Evolutionary conservation across 2,888 invertebrate species (phyloP).

Genomic region (Antheraea assamensis): DNA sequence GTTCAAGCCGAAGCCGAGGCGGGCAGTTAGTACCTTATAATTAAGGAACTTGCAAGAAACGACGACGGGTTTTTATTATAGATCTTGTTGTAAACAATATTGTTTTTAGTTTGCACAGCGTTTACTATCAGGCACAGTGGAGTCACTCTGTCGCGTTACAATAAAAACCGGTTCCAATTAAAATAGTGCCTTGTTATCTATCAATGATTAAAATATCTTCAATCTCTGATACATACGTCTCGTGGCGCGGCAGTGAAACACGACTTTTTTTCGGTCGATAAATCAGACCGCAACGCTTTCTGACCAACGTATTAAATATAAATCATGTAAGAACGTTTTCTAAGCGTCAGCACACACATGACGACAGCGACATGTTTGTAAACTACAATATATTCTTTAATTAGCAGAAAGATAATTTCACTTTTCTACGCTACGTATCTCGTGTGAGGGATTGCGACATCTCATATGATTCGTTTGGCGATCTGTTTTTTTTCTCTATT

Average conservation of each 20-base stretch:
- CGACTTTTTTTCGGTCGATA: conserved; percentile 45
- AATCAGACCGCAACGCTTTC: conserved; percentile 56
- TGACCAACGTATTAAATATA: conserved; percentile 47
- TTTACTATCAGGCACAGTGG: too few species aligned
- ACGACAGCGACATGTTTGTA: neutral
- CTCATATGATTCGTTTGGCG: neutral
- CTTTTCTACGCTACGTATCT: conserved; percentile 1
- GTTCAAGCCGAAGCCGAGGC: too few species aligned
- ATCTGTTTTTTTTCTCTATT: neutral
- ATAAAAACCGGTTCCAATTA: neutral
- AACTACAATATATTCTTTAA: neutral
- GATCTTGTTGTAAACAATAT: too few species aligned
- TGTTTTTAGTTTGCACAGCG: too few species aligned
- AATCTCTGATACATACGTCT: conserved; percentile 24
- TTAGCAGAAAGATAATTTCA: conserved; percentile 4
- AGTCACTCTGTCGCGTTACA: too few species aligned
- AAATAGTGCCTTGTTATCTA: conserved; percentile 8
- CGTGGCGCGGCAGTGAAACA: conserved; percentile 35
- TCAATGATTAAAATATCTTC: neutral
- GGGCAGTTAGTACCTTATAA: too few species aligned
- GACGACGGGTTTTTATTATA: too few species aligned
- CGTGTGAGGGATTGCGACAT: neutral
- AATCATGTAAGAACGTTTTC: conserved; percentile 42
- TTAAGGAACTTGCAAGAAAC: too few species aligned
- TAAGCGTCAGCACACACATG: conserved; percentile 10